Base-by-base conservation (phyloP, 2,888 invertebrate genomes). In the Malachius bipustulatus region DNA sequence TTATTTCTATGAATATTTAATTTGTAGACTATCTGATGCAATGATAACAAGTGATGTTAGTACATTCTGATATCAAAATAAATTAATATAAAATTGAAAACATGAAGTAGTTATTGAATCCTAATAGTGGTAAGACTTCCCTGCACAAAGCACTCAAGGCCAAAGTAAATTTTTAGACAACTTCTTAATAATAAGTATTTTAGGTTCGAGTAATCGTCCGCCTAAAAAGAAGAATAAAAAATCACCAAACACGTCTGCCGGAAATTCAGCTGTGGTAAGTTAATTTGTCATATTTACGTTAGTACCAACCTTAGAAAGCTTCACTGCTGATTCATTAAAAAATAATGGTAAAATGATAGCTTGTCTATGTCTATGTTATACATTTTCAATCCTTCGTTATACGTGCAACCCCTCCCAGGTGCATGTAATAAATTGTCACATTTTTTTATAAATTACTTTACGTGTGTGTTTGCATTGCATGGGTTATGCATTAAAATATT, bases 151-250 rank as follows among this genome's bases (percentile, higher is more conserved):
- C n/a, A n/a, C n/a, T n/a, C n/a, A 44, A 46, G 41, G 47, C 42
- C 35, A 32, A 35, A 35, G 27, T 31, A 26, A 34, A 32, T 8
- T 26, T 26, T 4, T 16, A n/a, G 11, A 26, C 12, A 12, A 13
- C 16, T 4, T 27, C 32, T 40, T 14, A 48, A 39, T 31, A 34
- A 24, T 28, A 30, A 33, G 41, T 43, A 47, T 55, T 61, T 36
- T 60, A 60, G 61, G 59, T 55, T 55, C 51, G 14, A 39, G 40
- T 33, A 64, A 52, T 53, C 63, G 68, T 44, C 66, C 66, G 10
- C 59, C 64, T 14, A 65, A 69, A 59, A 71, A 71, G 63, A 71
- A 70, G 59, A 47, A 51, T 41, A 70, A 69, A 64, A 70, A 69
- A 56, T 64, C 61, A 16, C 54, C 63, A 3, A 62, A 58, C 47